Evolutionary conservation across 2,113 vertebrate species (phyloP), one percentile per base, ranked within the genome.

Genomic region (Crypturellus undulatus): DNA sequence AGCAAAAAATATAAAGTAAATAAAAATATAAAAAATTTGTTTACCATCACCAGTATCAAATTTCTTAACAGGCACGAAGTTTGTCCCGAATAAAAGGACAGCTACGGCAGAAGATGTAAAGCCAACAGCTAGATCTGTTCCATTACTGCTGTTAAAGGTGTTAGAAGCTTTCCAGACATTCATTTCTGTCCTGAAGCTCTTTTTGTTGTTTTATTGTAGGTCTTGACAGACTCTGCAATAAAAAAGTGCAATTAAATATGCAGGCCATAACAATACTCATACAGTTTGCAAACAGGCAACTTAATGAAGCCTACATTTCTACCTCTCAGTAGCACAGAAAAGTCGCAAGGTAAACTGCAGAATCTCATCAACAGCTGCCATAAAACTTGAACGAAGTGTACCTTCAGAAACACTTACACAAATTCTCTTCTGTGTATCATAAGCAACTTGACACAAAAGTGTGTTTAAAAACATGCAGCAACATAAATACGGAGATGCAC

Each of bases 31-130:
- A 69, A 4, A 34, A 77, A 40, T 47, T 24, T 18, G 9, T n/a
- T 98, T 97, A 99, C 99, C 98, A 89, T 99, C 99, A 3, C 99
- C 98, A 47, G 98, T 98, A 65, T 99, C 98, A 80, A 98, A 98
- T 80, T 97, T 98, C 96, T 99, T 99, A 34, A 99, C 96, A 19
- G 99, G 98, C 40, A 99, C 98, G 86, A 98, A 98, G 60, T 98
- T 99, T 96, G 98, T 99, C n/a, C 98, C 99, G 89, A 98, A 99
- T 0, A 99, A 92, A 67, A 99, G 30, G 28, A 99, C 96, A 17
- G 98, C 97, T 75, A 97, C 34, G 30, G 95, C 16, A n/a, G 98
- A 98, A 26, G 98, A 97, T 21, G 97, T 24, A 68, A 98, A 98
- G 24, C 98, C 99, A 47, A 96, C 94, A 17, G 90, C 94, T 3